Evolutionary conservation across 2,888 invertebrate genomes (phyloP).

Genomic region (Drosophila niveifrons): DNA sequence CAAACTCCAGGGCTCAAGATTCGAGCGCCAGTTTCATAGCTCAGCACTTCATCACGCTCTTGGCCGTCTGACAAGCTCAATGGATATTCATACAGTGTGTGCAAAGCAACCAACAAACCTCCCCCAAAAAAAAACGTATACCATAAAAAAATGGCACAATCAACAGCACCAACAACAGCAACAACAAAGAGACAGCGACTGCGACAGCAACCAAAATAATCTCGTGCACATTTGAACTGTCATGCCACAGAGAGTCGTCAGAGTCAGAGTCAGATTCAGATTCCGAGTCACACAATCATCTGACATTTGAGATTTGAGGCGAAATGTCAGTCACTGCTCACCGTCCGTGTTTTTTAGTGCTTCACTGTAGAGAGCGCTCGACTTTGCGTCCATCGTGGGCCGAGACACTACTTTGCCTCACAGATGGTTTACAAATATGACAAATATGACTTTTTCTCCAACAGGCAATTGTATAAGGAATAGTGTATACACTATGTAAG

Average conservation of each 20-base stretch:
- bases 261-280: constrained; percentile 19
- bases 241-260: constrained; percentile 55
- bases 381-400: constrained; percentile 43
- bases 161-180: constrained; percentile 28
- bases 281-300: constrained; percentile 50
- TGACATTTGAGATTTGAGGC: constrained; percentile 77
- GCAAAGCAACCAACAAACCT: constrained; percentile 1
- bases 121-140: constrained; percentile 19
- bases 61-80: constrained; percentile 68
- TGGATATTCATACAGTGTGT: constrained; percentile 65
- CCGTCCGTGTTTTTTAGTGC: constrained; percentile 47
- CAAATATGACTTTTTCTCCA: constrained; percentile 31
- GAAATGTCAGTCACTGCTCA: constrained; percentile 76
- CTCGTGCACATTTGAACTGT: constrained; percentile 77
- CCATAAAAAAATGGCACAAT: constrained; percentile 58
- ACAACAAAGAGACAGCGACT: neutral
- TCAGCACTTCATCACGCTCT: constrained; percentile 71
- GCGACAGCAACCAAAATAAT: constrained; percentile 53
- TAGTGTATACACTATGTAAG: constrained; percentile 30
- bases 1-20: constrained; percentile 49
- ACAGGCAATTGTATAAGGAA: neutral
- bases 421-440: constrained; percentile 57
- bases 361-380: constrained; percentile 66
- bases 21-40: constrained; percentile 46
- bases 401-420: constrained; percentile 33